phyloP scores from a whole-genome alignment of 2,113 vertebrate genomes.

The Sclerurus mexicanus region DNA sequence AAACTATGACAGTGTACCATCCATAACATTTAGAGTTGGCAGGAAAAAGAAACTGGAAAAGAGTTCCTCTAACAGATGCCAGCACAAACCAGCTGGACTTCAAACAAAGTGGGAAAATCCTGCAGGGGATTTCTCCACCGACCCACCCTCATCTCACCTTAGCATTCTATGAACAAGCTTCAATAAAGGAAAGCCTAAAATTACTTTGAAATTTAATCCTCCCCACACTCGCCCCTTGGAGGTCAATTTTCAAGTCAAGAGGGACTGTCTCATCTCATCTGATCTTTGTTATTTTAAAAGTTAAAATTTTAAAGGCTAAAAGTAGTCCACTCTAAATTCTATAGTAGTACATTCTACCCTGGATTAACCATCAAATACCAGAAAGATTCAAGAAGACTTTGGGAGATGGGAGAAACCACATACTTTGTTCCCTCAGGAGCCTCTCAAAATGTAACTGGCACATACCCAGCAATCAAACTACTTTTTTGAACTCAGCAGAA shows the following conservation, averaged over 20 bases:
- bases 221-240: accelerated
- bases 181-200: background rate
- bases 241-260: background rate
- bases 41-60: background rate
- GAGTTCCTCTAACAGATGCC: background rate
- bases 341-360: background rate
- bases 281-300: background rate
- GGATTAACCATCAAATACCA: background rate
- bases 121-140: background rate
- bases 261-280: background rate
- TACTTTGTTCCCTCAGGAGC: background rate
- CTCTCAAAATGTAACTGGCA: background rate
- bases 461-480: background rate
- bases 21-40: background rate
- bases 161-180: background rate
- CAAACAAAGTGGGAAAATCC: background rate
- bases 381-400: background rate
- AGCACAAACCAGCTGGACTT: background rate
- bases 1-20: background rate
- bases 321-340: background rate
- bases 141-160: background rate
- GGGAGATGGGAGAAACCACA: background rate
- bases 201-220: background rate
- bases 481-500: background rate
- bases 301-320: background rate